Conservation (phyloP, 2,797 vertebrate genomes). For the Acanthurus lineatus region DNA sequence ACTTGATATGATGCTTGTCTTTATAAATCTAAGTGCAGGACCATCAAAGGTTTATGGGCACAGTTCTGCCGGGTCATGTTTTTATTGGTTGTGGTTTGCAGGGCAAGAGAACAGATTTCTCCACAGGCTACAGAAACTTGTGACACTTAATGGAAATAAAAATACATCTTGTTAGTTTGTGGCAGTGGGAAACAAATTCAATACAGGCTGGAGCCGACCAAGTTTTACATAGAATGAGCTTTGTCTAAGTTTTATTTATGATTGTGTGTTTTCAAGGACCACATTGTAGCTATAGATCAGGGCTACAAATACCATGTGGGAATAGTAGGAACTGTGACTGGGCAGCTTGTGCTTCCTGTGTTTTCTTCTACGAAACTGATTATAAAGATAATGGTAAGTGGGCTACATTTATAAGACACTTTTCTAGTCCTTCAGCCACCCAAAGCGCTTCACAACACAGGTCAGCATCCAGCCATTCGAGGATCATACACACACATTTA, state of each 20-base stretch:
- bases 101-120: slow-evolving; percentile 1
- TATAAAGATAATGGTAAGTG: background rate
- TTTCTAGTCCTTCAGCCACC: too few relatives aligned
- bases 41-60: background rate
- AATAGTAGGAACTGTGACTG: slow-evolving; percentile 7
- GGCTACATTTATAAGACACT: too few relatives aligned
- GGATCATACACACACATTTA: too few relatives aligned
- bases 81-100: slow-evolving; percentile 20
- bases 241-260: too few relatives aligned
- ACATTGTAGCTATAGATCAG: background rate
- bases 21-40: background rate
- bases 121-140: background rate
- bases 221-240: too few relatives aligned
- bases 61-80: background rate
- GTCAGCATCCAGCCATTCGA: too few relatives aligned
- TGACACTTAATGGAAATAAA: background rate
- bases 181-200: background rate
- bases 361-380: background rate
- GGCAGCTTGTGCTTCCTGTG: slow-evolving; percentile 18
- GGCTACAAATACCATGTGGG: background rate
- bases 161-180: background rate
- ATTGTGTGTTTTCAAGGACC: too few relatives aligned
- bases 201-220: too few relatives aligned
- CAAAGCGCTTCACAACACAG: too few relatives aligned
- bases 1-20: slow-evolving; percentile 19